phyloP scores from a whole-genome alignment of 2,888 invertebrate genomes.

The Clitarchus hookeri region DNA sequence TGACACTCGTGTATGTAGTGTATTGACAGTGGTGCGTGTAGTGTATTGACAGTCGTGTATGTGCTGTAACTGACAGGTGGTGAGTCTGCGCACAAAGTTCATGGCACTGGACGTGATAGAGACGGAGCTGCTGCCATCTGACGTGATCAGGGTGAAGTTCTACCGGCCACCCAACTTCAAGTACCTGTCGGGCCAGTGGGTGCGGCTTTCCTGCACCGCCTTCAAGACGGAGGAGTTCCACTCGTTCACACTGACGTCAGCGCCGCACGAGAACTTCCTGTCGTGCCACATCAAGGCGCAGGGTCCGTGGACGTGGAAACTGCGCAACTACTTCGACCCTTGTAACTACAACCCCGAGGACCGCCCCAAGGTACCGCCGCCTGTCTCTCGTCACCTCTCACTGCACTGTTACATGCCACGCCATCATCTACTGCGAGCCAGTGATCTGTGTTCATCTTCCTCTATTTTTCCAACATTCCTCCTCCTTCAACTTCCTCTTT shows the following conservation, averaged over 20 bases:
- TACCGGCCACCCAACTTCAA: slow-evolving; percentile 94
- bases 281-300: slow-evolving; percentile 93
- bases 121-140: slow-evolving; percentile 91
- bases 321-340: slow-evolving; percentile 92
- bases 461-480: too few species aligned
- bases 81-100: slow-evolving; percentile 86
- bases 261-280: slow-evolving; percentile 92
- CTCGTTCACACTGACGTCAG: slow-evolving; percentile 93
- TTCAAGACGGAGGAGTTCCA: slow-evolving; percentile 90
- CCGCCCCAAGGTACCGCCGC: slow-evolving; percentile 63
- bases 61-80: too few species aligned
- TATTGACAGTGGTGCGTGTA: slow-evolving; percentile 58
- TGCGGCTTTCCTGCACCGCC: slow-evolving; percentile 87
- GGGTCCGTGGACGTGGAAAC: slow-evolving; percentile 97
- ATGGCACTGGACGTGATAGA: slow-evolving; percentile 91
- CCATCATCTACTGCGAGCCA: too few species aligned
- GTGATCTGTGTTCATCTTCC: too few species aligned
- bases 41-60: slow-evolving; percentile 31
- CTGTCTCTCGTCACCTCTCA: too few species aligned
- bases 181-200: slow-evolving; percentile 94
- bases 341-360: slow-evolving; percentile 86
- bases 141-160: slow-evolving; percentile 92
- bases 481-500: too few species aligned
- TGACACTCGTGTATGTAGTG: slow-evolving; percentile 34
- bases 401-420: too few species aligned